phyloP scores from a whole-genome alignment of 2,888 invertebrate genomes.

The Furcula furcula region DNA sequence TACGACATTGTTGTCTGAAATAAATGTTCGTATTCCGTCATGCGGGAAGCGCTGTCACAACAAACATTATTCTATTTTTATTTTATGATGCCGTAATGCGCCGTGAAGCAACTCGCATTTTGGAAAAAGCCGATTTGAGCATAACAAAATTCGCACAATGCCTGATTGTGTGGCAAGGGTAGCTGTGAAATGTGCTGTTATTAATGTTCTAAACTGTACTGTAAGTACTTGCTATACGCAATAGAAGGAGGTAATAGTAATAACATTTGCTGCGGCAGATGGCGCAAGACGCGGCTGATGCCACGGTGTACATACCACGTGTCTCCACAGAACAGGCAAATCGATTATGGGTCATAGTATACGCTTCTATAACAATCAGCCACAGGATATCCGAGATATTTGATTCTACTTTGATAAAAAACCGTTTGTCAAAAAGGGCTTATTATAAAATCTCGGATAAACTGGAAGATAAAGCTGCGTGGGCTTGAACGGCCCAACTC shows the following conservation, averaged over 20 bases:
- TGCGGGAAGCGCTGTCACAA: constrained; percentile 77
- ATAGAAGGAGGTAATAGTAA: neutral
- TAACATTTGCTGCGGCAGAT: neutral
- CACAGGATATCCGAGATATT: no score
- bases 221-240: constrained; percentile 7
- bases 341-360: no score
- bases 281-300: no score
- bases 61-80: constrained; percentile 75
- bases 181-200: constrained; percentile 44
- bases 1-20: constrained; percentile 74
- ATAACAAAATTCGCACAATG: constrained; percentile 52
- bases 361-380: no score
- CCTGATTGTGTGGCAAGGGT: constrained; percentile 38
- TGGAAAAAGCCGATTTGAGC: constrained; percentile 57
- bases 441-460: no score
- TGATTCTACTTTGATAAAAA: no score
- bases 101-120: constrained; percentile 69
- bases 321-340: no score
- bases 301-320: no score
- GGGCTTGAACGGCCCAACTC: no score
- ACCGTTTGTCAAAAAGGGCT: no score
- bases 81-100: constrained; percentile 71
- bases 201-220: constrained; percentile 36
- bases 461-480: no score
- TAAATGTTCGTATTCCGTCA: constrained; percentile 74